phyloP scores from a whole-genome alignment of 2,888 invertebrate species.

The Neoascia interrupta region DNA sequence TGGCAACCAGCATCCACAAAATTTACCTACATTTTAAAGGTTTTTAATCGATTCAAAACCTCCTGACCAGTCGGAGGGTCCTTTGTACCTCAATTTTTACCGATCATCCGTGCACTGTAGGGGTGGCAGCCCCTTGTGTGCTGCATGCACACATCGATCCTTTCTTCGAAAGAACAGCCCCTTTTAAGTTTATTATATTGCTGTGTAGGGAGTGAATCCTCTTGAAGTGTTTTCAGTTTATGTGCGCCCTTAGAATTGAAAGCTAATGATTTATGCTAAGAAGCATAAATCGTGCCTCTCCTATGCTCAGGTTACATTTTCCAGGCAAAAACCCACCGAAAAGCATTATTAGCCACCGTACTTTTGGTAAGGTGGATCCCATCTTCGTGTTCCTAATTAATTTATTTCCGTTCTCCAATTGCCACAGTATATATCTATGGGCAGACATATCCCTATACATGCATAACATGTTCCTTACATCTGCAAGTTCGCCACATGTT shows the following conservation, averaged over 20 bases:
- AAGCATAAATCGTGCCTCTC: constrained; percentile 34
- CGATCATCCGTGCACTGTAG: too few species aligned
- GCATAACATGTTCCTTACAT: constrained; percentile 6
- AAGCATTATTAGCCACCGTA: constrained; percentile 7
- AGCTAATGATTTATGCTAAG: constrained; percentile 54
- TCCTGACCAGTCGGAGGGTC: too few species aligned
- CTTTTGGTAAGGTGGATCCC: constrained; percentile 9
- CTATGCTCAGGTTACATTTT: constrained; percentile 38
- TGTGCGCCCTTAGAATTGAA: constrained; percentile 43
- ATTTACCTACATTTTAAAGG: too few species aligned
- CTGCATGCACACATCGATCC: too few species aligned
- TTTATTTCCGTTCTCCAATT: constrained; percentile 60
- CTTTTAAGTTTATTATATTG: too few species aligned
- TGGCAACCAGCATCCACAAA: too few species aligned
- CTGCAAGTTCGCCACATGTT: constrained; percentile 61
- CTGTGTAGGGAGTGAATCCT: too few species aligned
- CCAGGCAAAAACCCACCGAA: constrained; percentile 22
- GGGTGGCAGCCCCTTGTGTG: too few species aligned
- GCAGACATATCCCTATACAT: background rate
- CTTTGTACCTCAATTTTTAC: too few species aligned
- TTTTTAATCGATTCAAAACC: too few species aligned
- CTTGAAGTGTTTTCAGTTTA: constrained; percentile 52
- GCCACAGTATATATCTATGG: constrained; percentile 40
- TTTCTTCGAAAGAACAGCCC: too few species aligned
- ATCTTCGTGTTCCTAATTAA: constrained; percentile 62